phyloP scores from a whole-genome alignment of 2,797 vertebrate genomes.

The Crotalus adamanteus region DNA sequence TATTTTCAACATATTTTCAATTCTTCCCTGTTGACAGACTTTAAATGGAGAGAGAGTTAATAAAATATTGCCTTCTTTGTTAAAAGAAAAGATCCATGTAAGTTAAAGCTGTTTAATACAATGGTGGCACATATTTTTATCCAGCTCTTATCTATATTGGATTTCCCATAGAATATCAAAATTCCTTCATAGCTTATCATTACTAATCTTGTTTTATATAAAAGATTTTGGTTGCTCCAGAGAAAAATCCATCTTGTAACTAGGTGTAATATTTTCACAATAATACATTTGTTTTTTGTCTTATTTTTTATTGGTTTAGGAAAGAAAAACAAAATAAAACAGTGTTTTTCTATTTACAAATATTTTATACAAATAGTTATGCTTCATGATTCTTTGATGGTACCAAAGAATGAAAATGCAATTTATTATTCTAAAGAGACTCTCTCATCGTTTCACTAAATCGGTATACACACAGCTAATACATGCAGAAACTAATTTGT shows the following conservation, averaged over 20 bases:
- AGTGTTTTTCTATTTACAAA: neutral
- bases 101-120: neutral
- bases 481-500: neutral
- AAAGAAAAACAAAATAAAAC: neutral
- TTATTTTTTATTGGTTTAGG: neutral
- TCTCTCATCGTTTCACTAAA: neutral
- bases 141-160: neutral
- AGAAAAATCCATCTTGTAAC: neutral
- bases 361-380: neutral
- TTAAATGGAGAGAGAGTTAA: neutral
- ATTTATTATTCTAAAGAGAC: neutral
- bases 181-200: neutral
- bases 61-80: neutral
- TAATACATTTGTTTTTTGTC: neutral
- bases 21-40: neutral
- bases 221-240: neutral
- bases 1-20: neutral
- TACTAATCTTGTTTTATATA: neutral
- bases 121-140: neutral
- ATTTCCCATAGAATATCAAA: neutral
- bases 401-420: neutral
- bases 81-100: neutral
- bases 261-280: neutral
- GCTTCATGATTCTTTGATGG: neutral
- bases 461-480: neutral